These are phyloP conservation scores for Nysson spinosus DNA, from an alignment of 2,888 invertebrate species.

Conservation along the genomic window DNA sequence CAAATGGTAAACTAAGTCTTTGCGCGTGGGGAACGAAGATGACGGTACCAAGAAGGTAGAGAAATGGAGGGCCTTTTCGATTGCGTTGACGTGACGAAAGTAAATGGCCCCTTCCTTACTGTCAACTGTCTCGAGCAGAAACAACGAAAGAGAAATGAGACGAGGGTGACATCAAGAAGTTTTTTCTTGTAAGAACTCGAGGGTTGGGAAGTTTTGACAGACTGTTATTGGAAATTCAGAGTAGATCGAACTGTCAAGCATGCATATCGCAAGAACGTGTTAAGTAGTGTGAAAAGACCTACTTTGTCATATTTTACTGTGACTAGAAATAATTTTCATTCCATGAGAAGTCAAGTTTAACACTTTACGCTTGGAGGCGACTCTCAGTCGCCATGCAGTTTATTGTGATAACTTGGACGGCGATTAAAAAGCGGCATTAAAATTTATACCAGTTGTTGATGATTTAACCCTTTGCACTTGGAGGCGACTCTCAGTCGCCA, in stretches of 20 bases:
- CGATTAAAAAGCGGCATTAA: no score
- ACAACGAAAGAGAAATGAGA: neutral
- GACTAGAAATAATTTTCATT: neutral
- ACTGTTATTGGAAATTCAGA: constrained; percentile 2
- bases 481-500: no score
- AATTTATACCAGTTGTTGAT: no score
- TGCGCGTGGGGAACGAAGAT: neutral
- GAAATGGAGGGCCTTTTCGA: constrained; percentile 3
- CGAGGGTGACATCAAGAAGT: neutral
- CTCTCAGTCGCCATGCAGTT: no score
- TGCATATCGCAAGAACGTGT: constrained; percentile 2
- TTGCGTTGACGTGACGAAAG: constrained; percentile 19
- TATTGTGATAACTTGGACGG: no score
- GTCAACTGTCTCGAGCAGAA: constrained; percentile 8
- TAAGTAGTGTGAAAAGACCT: neutral
- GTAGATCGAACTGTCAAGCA: constrained; percentile 9
- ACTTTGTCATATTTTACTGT: neutral
- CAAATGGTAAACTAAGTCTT: neutral
- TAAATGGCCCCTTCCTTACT: constrained; percentile 12
- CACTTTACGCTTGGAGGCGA: no score
- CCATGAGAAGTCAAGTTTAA: no score
- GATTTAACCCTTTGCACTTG: no score
- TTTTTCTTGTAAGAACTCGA: neutral
- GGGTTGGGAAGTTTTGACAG: neutral
- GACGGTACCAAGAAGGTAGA: neutral